phyloP scores from a whole-genome alignment of 2,888 invertebrate species.

The Rhyacophila evoluta region DNA sequence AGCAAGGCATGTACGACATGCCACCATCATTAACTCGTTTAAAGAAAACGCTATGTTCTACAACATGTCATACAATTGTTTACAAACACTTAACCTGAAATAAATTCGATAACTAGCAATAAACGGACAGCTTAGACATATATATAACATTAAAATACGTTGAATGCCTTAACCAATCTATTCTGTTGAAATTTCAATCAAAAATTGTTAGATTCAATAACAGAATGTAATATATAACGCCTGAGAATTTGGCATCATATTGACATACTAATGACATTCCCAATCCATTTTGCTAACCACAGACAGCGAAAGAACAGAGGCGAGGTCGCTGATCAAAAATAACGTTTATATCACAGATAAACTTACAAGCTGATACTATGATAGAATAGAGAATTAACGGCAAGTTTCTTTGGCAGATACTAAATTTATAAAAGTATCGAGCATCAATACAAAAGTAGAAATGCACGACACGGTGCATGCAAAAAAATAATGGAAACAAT shows the following conservation, averaged over 20 bases:
- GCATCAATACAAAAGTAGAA: too few species aligned
- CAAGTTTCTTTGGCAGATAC: too few species aligned
- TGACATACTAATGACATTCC: not conserved
- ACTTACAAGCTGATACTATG: too few species aligned
- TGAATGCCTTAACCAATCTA: too few species aligned
- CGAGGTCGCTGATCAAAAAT: not conserved
- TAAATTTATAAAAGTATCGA: too few species aligned
- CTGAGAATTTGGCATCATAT: not conserved
- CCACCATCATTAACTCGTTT: not conserved
- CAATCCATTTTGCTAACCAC: not conserved
- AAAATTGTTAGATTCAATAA: too few species aligned
- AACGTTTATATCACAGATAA: not conserved
- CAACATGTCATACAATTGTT: constrained; percentile 1
- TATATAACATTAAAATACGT: not conserved
- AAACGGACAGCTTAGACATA: not conserved
- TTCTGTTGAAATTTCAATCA: too few species aligned
- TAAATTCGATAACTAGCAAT: not conserved
- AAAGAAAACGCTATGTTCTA: not conserved
- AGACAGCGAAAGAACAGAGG: not conserved
- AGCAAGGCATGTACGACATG: not conserved
- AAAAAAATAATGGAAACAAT: too few species aligned
- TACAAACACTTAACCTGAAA: constrained; percentile 20
- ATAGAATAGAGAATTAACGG: too few species aligned
- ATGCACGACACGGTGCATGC: too few species aligned
- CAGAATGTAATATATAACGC: not conserved